A percentile compares a stretch with the other conserved stretches of the same genome.
These are phyloP conservation scores for Xanthia icteritia DNA, from an alignment of 2,888 invertebrate species.

Conservation along the genomic window DNA sequence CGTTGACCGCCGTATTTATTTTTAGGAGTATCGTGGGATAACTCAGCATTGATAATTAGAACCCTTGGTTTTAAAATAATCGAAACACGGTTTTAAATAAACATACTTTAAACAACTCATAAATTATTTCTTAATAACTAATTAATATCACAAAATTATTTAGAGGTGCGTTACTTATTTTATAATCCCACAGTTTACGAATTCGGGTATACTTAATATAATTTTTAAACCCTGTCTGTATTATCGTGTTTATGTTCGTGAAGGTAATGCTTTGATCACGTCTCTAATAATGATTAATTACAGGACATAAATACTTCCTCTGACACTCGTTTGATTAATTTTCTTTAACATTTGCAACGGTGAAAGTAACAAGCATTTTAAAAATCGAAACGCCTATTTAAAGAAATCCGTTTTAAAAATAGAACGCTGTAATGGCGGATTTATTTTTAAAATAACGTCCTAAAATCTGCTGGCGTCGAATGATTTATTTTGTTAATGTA, in stretches of 20 bases:
- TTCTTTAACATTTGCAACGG: neutral
- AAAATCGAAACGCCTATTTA: neutral
- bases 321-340: neutral
- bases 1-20: conserved; percentile 21
- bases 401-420: neutral
- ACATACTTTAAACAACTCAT: neutral
- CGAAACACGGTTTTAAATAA: neutral
- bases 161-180: neutral
- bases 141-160: neutral
- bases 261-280: neutral
- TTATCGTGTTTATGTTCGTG: neutral
- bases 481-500: neutral
- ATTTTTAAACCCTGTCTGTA: neutral
- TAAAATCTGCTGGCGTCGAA: neutral
- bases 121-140: neutral
- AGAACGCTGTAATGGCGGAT: neutral
- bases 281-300: neutral
- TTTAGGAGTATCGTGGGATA: conserved; percentile 21
- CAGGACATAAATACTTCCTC: neutral
- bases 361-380: neutral
- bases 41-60: neutral
- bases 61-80: conserved; percentile 2
- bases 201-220: neutral
- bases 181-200: neutral
- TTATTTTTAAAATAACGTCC: neutral